Evolutionary conservation across 2,113 vertebrate species (phyloP), one percentile per base, ranked within the genome.

Genomic region (Leptodactylus fuscus): DNA sequence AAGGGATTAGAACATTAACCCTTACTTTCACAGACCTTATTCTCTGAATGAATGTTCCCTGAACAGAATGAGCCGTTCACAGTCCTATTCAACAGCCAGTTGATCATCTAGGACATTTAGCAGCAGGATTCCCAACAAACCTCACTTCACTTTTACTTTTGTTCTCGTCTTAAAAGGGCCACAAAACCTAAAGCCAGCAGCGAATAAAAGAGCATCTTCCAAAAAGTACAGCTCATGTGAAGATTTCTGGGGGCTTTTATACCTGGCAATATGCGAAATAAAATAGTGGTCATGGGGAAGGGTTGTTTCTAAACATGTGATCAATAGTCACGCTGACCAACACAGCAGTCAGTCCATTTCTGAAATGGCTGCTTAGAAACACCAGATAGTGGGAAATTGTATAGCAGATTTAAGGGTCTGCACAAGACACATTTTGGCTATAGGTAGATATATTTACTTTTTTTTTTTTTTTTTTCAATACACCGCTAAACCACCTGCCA

Each of bases 91-190:
- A 32, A 41, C 74, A 51, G 74, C 74, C 16, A 51, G 74, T 13
- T 76, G 74, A 18, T 76, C 74, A 76, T 76, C 74, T 76, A 76
- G 74, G 74, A 48, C 74, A 51, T 51, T 32, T 76, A 76, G 48
- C 74, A 76, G 74, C 74, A 76, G 24, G 74, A 5, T 18, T 32
- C 48, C 74, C 27, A 51, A 51, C 16, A 76, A 36, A 38, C 65
- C 36, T 65, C 15, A 32, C 62, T 75, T 76, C 32, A 16, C 24
- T 24, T 70, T 22, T 49, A 51, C 49, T 74, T 32, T 49, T 29
- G 44, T 51, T 76, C 44, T 76, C 24, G 15, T 12, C 71, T 73
- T 44, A 44, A 44, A 73, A 44, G 11, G 58, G 13, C 24, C 10
- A 29, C 60, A 32, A 65, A 32, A 65, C 27, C 34, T 9, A 10